phyloP scores from a whole-genome alignment of 2,888 invertebrate species.

The Pyrgus malvae region DNA sequence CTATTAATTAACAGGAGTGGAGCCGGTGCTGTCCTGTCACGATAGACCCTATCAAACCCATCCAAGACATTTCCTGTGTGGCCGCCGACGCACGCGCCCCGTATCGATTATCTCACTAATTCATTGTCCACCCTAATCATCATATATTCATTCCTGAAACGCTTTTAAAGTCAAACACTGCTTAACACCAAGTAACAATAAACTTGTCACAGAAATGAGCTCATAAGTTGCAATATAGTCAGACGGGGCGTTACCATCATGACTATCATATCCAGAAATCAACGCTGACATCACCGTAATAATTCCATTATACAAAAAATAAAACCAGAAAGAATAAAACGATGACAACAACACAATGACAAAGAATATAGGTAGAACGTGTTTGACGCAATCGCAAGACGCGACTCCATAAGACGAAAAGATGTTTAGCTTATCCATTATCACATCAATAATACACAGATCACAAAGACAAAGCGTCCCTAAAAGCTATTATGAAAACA shows the following conservation, averaged over 20 bases:
- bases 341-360: conserved; percentile 66
- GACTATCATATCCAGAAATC: conserved; percentile 66
- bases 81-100: conserved; percentile 43
- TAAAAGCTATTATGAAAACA: conserved; percentile 64
- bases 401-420: conserved; percentile 42
- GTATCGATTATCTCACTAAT: conserved; percentile 50
- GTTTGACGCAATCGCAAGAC: conserved; percentile 63
- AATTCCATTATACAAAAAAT: conserved; percentile 60
- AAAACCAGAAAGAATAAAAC: conserved; percentile 57
- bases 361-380: conserved; percentile 37
- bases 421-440: conserved; percentile 59
- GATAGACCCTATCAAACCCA: conserved; percentile 37
- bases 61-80: conserved; percentile 35
- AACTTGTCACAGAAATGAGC: conserved; percentile 60
- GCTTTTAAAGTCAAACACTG: conserved; percentile 57
- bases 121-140: conserved; percentile 61
- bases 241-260: conserved; percentile 65
- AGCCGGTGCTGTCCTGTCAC: conserved; percentile 39
- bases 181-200: conserved; percentile 58
- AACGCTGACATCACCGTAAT: conserved; percentile 68
- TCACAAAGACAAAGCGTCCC: conserved; percentile 67
- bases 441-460: conserved; percentile 65
- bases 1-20: conserved; percentile 56
- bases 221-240: conserved; percentile 55
- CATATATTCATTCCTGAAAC: conserved; percentile 67